Conservation (phyloP, 2,113 vertebrate species). For the Morone chrysops region DNA sequence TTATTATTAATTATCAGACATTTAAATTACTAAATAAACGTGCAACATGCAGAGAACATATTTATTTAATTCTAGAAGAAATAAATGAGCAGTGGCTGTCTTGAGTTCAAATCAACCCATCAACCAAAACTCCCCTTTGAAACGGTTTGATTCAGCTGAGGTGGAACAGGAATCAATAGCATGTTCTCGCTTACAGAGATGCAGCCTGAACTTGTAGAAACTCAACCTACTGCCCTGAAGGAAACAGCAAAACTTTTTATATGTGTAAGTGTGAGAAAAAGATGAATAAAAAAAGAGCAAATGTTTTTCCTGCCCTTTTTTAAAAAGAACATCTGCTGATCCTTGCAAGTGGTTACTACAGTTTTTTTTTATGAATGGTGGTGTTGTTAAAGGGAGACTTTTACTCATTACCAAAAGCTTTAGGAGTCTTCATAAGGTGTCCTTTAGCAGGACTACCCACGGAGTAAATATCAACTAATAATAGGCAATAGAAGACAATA, state of each 20-base stretch:
- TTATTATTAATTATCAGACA: constrained; percentile 8
- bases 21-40: constrained; percentile 14
- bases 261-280: not conserved
- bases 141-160: constrained; percentile 34
- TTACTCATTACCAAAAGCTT: too few relatives aligned
- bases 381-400: too few relatives aligned
- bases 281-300: not conserved
- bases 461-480: not conserved
- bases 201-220: constrained; percentile 27
- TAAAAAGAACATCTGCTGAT: too few relatives aligned
- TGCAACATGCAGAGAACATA: not conserved
- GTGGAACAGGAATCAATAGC: constrained; percentile 67
- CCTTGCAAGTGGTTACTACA: too few relatives aligned
- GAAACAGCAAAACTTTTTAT: not conserved
- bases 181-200: constrained; percentile 64
- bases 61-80: constrained; percentile 15
- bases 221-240: constrained; percentile 5
- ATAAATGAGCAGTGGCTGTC: not conserved
- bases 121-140: not conserved
- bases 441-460: too few relatives aligned
- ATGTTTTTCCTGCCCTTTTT: not conserved
- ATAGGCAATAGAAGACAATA: too few relatives aligned
- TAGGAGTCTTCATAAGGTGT: too few relatives aligned
- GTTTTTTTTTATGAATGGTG: too few relatives aligned
- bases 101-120: constrained; percentile 15